Conservation (phyloP, 2,888 invertebrate species). For the Lepidocyrtinus sp. region DNA sequence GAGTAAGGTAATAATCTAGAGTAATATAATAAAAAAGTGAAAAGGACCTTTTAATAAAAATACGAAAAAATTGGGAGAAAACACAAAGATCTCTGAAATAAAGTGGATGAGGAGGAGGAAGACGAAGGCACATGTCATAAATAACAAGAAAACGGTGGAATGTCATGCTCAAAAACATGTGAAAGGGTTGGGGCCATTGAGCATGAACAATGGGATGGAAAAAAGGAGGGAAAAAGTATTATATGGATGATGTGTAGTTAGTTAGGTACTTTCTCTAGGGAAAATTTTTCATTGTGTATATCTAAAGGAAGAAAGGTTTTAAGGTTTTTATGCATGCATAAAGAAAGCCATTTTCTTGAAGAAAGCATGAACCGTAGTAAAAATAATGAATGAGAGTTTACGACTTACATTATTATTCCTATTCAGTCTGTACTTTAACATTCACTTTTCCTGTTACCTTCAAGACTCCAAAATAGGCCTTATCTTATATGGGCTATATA, state of each 20-base stretch:
- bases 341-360: constrained; percentile 7
- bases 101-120: no score
- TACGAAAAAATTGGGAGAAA: neutral
- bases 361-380: neutral
- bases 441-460: neutral
- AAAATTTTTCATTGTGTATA: constrained; percentile 28
- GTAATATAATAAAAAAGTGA: constrained; percentile 41
- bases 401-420: constrained; percentile 44
- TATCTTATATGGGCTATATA: no score
- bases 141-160: constrained; percentile 50
- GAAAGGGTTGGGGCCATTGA: constrained; percentile 58
- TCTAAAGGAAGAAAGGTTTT: neutral
- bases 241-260: no score
- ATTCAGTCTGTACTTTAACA: neutral
- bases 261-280: constrained; percentile 60
- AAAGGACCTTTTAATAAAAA: constrained; percentile 4
- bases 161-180: constrained; percentile 56
- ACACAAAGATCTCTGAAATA: neutral
- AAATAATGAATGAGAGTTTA: constrained; percentile 54
- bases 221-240: constrained; percentile 66
- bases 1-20: constrained; percentile 26
- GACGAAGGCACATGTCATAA: constrained; percentile 47
- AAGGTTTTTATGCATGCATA: constrained; percentile 36
- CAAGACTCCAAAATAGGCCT: no score
- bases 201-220: constrained; percentile 61